Conservation (phyloP, 1,140 invertebrate genomes). For the Brachionus sp. region DNA sequence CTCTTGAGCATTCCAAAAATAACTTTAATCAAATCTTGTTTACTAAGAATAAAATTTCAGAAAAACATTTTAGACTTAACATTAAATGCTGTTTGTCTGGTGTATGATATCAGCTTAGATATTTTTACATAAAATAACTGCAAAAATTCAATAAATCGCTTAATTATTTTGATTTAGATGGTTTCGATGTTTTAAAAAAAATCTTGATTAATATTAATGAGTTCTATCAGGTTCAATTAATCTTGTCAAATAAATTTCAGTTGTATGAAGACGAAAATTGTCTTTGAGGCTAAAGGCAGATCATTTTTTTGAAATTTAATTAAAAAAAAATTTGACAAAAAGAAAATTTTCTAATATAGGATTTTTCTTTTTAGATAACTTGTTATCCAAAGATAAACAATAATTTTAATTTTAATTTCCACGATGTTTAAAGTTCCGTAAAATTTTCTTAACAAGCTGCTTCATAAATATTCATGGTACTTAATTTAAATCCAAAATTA, state of each 20-base stretch:
- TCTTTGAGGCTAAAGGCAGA: background rate
- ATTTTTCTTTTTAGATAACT: background rate
- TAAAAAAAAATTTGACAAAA: background rate
- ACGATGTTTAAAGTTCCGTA: background rate
- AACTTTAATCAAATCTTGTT: background rate
- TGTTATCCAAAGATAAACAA: background rate
- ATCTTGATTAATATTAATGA: background rate
- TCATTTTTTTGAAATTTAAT: background rate
- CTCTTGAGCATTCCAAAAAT: background rate
- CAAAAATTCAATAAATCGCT: background rate
- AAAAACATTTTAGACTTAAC: background rate
- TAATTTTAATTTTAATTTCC: background rate
- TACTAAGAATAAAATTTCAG: background rate
- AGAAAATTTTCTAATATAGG: background rate
- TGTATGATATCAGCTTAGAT: background rate
- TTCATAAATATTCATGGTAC: background rate
- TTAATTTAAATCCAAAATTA: background rate
- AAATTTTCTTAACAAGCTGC: background rate
- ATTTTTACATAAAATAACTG: background rate
- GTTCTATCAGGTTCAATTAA: background rate
- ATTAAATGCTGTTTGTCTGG: no score
- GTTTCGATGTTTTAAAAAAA: background rate
- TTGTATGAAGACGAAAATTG: background rate
- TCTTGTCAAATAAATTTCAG: background rate
- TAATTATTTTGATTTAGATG: background rate